phyloP scores from a whole-genome alignment of 2,888 invertebrate genomes.

The Papilio protenor region DNA sequence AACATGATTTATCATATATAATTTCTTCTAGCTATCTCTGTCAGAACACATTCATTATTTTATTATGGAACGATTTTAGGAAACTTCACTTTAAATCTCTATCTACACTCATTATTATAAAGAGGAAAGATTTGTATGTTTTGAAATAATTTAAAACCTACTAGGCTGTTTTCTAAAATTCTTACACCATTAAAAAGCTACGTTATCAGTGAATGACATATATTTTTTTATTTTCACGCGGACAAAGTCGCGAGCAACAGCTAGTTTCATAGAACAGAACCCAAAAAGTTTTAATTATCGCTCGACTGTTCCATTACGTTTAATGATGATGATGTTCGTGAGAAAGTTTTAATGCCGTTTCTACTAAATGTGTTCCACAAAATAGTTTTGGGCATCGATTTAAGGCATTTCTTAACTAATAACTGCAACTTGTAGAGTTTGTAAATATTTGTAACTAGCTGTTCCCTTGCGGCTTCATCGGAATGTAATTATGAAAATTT shows the following conservation, averaged over 20 bases:
- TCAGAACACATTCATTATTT: too few species aligned
- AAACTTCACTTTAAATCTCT: too few species aligned
- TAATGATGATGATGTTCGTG: constrained; percentile 18
- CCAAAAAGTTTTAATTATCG: constrained; percentile 18
- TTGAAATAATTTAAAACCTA: too few species aligned
- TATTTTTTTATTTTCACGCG: too few species aligned
- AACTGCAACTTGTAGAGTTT: neutral
- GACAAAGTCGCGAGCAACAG: neutral
- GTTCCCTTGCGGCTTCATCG: too few species aligned
- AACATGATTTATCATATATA: neutral
- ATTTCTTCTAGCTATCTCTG: neutral
- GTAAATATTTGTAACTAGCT: neutral
- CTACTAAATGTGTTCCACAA: constrained; percentile 1
- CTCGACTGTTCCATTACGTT: constrained; percentile 21
- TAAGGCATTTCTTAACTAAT: neutral
- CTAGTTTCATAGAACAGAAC: constrained; percentile 1
- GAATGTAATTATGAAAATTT: too few species aligned
- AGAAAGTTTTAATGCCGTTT: constrained; percentile 18
- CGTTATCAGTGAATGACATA: too few species aligned
- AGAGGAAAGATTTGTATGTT: too few species aligned
- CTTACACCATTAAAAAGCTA: too few species aligned
- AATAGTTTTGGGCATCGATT: constrained; percentile 12
- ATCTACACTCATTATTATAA: too few species aligned
- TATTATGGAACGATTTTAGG: too few species aligned
- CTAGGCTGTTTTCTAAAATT: too few species aligned